These are phyloP conservation scores for Polietes domitor DNA, from an alignment of 2,888 invertebrate species.

Conservation along the genomic window DNA sequence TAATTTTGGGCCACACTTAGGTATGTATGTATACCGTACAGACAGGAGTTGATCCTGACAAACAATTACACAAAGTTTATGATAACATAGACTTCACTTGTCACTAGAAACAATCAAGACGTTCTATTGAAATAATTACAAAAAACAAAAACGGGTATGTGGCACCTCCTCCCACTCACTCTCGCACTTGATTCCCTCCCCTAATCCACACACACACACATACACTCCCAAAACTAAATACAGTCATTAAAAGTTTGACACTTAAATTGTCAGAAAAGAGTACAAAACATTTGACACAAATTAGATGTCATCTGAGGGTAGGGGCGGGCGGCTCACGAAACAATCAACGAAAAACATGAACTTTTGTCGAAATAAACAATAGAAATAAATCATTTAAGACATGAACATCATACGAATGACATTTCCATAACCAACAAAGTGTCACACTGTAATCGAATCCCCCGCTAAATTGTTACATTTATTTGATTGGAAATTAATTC, in stretches of 20 bases:
- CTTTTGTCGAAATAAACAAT: constrained; percentile 23
- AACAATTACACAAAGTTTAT: no score
- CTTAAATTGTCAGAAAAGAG: constrained; percentile 63
- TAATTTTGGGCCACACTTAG: no score
- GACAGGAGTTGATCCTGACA: no score
- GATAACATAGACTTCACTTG: no score
- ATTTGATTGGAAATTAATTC: not conserved
- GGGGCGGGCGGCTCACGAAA: not conserved
- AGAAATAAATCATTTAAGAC: constrained; percentile 43
- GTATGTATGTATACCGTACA: no score
- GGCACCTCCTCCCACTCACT: not conserved
- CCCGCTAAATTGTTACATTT: constrained; percentile 15
- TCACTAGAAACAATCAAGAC: no score
- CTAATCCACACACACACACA: not conserved
- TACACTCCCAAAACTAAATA: constrained; percentile 51
- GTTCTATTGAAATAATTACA: no score
- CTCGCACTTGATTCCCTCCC: not conserved
- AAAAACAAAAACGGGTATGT: no score
- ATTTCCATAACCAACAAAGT: constrained; percentile 17
- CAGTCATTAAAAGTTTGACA: constrained; percentile 60
- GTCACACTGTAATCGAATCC: constrained; percentile 27
- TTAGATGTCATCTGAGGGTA: constrained; percentile 53
- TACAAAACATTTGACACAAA: constrained; percentile 61
- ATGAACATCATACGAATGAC: constrained; percentile 27
- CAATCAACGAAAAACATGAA: constrained; percentile 23